Percentiles rank a stretch among this genome's conserved stretches.
Conservation (phyloP, 2,113 vertebrate species). For the Rhinichthys klamathensis region DNA sequence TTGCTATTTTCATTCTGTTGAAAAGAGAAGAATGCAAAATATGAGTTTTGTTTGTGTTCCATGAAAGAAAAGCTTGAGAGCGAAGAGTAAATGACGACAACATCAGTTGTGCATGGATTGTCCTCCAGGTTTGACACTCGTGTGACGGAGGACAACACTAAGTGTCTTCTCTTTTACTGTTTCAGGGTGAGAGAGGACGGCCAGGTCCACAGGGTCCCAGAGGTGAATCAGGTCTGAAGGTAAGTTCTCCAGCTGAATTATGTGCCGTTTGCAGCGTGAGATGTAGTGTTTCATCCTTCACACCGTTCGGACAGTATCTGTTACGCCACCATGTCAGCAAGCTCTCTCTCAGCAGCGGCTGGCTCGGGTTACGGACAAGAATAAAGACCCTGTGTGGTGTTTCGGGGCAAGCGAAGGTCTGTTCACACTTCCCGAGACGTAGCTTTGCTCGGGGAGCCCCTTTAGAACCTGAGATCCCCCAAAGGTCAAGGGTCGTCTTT, state of each 20-base stretch:
- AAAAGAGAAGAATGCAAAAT: too few relatives aligned
- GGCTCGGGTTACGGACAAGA: conserved; percentile 53
- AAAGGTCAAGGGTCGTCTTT: conserved; percentile 58
- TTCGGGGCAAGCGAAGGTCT: neutral
- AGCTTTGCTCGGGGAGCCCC: neutral
- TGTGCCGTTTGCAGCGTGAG: neutral
- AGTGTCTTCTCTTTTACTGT: neutral
- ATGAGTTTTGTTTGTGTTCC: too few relatives aligned
- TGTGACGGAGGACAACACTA: neutral
- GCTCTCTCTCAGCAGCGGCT: conserved; percentile 2
- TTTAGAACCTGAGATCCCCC: conserved; percentile 50
- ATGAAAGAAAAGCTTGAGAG: too few relatives aligned
- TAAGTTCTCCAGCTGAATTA: conserved; percentile 65
- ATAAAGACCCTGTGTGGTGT: conserved; percentile 41
- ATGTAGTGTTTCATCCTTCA: neutral
- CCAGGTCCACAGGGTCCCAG: conserved; percentile 79
- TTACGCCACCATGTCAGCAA: neutral
- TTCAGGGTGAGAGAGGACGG: conserved; percentile 83
- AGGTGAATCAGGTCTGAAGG: conserved; percentile 83
- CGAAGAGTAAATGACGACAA: neutral
- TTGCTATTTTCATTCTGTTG: too few relatives aligned
- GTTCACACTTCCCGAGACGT: neutral
- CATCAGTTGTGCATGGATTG: neutral
- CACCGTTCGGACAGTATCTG: neutral
- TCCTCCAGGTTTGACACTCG: neutral